Conservation (phyloP, 2,113 vertebrate genomes). For the Scalopus aquaticus region DNA sequence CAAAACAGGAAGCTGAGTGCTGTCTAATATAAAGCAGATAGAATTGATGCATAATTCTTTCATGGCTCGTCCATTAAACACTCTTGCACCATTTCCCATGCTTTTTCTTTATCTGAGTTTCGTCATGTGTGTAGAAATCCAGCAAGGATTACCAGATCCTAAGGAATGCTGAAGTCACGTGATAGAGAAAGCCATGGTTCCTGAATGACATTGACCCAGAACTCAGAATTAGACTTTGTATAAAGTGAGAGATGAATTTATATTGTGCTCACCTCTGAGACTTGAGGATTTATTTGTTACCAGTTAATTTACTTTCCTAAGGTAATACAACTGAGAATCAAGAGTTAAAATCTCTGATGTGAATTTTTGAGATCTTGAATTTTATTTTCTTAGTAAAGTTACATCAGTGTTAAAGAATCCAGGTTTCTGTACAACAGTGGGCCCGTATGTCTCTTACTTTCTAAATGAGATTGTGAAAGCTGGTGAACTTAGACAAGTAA, state of each 20-base stretch:
- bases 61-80: background rate
- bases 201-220: background rate
- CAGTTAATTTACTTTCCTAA: background rate
- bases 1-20: too few species aligned
- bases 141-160: background rate
- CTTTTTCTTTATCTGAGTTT: background rate
- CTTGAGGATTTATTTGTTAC: background rate
- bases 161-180: background rate
- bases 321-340: background rate
- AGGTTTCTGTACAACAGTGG: background rate
- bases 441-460: background rate
- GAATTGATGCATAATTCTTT: background rate
- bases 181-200: background rate
- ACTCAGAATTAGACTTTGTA: background rate
- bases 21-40: background rate
- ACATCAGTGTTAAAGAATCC: background rate
- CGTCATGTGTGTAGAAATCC: background rate
- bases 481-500: background rate
- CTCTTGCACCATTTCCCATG: background rate
- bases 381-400: background rate
- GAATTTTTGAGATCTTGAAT: background rate
- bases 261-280: background rate
- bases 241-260: background rate
- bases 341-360: background rate
- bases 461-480: constrained; percentile 19